Percentiles rank a stretch among this genome's conserved stretches.
These are phyloP conservation scores for Amphimallon solstitiale DNA, from an alignment of 2,888 invertebrate genomes.

Conservation along the genomic window DNA sequence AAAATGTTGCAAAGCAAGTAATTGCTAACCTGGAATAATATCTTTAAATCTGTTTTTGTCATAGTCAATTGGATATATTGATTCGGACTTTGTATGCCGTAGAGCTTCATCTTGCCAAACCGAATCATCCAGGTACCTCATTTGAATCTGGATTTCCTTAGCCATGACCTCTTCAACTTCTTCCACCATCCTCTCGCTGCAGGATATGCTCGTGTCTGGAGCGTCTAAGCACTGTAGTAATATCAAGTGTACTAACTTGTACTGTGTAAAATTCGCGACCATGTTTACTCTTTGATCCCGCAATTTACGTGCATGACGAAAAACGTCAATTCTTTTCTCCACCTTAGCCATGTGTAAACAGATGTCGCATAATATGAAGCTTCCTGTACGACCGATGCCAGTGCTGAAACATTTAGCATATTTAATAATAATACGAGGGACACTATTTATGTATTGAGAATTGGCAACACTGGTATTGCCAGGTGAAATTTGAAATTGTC, in stretches of 20 bases:
- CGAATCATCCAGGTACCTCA: conserved; percentile 57
- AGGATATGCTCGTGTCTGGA: conserved; percentile 54
- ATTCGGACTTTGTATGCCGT: conserved; percentile 46
- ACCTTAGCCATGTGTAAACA: conserved; percentile 64
- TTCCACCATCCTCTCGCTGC: not conserved
- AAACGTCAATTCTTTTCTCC: conserved; percentile 58
- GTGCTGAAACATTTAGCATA: conserved; percentile 62
- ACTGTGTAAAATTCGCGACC: conserved; percentile 63
- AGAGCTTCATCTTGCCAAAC: conserved; percentile 62
- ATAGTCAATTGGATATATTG: conserved; percentile 38
- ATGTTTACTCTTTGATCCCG: conserved; percentile 59
- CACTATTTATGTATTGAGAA: too few species aligned
- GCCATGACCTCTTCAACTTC: conserved; percentile 13
- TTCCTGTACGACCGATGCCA: conserved; percentile 71
- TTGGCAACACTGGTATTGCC: too few species aligned
- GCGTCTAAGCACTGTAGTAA: conserved; percentile 61
- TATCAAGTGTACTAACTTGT: conserved; percentile 63
- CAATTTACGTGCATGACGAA: conserved; percentile 53
- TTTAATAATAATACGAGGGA: not conserved
- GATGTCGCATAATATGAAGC: conserved; percentile 69
- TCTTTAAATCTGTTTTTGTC: conserved; percentile 61
- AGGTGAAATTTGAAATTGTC: too few species aligned
- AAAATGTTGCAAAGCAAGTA: too few species aligned
- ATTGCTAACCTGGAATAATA: conserved; percentile 56
- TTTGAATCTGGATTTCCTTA: conserved; percentile 52